phyloP scores from a whole-genome alignment of 2,113 vertebrate species.

The Eurypyga helias region DNA sequence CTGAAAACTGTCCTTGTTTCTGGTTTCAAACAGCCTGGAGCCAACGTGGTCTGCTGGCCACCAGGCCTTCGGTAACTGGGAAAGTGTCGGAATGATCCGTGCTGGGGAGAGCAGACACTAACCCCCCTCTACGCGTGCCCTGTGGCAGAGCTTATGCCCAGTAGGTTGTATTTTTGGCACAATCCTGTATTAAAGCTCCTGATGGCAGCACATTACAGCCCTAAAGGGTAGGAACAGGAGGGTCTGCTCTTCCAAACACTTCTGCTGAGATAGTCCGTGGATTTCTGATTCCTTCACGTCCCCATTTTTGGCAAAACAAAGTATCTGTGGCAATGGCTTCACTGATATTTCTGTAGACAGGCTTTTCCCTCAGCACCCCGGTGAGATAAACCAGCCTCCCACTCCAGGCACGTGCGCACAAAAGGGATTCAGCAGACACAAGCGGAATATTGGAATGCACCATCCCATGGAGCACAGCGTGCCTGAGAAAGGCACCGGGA shows the following conservation, averaged over 20 bases:
- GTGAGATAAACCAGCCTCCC: background rate
- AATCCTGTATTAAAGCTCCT: background rate
- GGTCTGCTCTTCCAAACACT: background rate
- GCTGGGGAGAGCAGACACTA: no score
- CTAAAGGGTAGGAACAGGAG: background rate
- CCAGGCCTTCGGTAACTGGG: no score
- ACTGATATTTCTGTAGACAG: background rate
- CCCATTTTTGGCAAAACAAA: background rate
- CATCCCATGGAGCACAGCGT: rapidly evolving
- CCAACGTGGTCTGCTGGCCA: no score
- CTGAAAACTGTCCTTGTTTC: no score
- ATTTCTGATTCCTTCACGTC: rapidly evolving
- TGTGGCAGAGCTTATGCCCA: no score
- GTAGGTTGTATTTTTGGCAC: rapidly evolving
- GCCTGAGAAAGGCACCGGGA: background rate
- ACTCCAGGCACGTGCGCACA: no score
- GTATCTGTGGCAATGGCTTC: background rate
- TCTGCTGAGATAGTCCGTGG: rapidly evolving
- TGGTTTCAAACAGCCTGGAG: no score
- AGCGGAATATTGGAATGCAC: background rate
- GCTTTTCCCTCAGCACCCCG: background rate
- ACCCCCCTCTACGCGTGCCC: no score
- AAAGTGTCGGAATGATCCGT: no score
- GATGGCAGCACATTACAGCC: rapidly evolving
- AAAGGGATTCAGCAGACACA: background rate